These are phyloP conservation scores for Melieria picta DNA, from an alignment of 2,888 invertebrate species.

Conservation along the genomic window DNA sequence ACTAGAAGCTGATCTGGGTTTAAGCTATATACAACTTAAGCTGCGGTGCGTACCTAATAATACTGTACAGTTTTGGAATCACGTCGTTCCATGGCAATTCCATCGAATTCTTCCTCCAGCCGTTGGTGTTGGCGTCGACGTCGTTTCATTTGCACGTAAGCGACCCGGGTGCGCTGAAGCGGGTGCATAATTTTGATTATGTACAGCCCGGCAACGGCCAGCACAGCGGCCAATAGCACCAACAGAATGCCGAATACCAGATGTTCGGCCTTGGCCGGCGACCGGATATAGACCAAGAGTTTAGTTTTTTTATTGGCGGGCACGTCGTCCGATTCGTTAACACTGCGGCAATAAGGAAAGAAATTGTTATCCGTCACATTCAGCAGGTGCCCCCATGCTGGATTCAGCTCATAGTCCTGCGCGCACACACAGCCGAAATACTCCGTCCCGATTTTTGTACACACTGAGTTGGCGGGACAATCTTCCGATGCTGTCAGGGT, in stretches of 20 bases:
- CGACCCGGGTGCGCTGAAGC: constrained; percentile 8
- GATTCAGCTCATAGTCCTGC: too few relatives aligned
- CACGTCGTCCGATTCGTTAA: too few relatives aligned
- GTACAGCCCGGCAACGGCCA: constrained; percentile 4
- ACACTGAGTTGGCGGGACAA: too few relatives aligned
- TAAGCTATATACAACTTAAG: too few relatives aligned
- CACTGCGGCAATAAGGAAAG: too few relatives aligned
- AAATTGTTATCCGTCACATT: too few relatives aligned
- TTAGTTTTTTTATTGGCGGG: neutral
- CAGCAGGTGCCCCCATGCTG: too few relatives aligned
- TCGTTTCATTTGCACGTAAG: constrained; percentile 6
- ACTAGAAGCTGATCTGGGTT: too few relatives aligned
- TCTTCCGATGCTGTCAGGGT: too few relatives aligned
- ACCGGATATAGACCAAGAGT: constrained; percentile 1
- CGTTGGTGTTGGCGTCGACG: neutral
- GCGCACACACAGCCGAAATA: too few relatives aligned
- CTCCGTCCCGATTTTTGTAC: too few relatives aligned
- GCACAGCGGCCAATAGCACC: constrained; percentile 2
- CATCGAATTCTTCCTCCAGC: constrained; percentile 15
- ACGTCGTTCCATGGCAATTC: constrained; percentile 10
- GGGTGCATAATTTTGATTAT: constrained; percentile 12
- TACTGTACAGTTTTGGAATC: neutral
- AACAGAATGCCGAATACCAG: constrained; percentile 10
- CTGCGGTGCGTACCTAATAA: neutral
- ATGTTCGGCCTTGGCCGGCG: constrained; percentile 9